Evolutionary conservation across 2,113 vertebrate genomes (phyloP), one percentile per base, ranked within the genome.

Genomic region (Dicaeum eximium): DNA sequence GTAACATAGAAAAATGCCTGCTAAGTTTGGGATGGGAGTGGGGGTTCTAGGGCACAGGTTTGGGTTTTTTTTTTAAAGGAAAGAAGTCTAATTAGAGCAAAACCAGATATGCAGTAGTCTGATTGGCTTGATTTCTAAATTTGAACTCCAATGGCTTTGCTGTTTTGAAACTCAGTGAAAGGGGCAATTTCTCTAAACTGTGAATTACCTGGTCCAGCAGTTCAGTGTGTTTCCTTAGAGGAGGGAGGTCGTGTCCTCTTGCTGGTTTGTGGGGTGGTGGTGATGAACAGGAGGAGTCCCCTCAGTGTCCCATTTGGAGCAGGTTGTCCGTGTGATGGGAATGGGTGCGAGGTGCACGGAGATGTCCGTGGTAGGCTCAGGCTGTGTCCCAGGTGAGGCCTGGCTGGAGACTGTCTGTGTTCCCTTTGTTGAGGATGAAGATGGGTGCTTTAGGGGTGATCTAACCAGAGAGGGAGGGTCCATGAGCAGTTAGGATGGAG

Each of bases 1-100:
- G 82, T 93, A 94, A 62, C 8, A 0, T 20, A 66, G 79, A 86
- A 88, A 90, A 94, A 70, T 8, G 82, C 80, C 86, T 90, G 75
- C 94, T 96, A 90, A 96, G 80, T 96, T 96, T 96, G 95, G 93
- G 93, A 79, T 91, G 64, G 64, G 60, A 79, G 84, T 78, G 73
- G 82, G 92, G 88, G 88, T 93, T 77, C 91, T 90, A 35, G 94
- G 94, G 75, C 90, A 91, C 75, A 92, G 79, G 61, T 89, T 95
- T 75, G 33, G 5, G 28, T 23, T 40, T 74, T 86, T 30, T 64
- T 38, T 15, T 42, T 44, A 33, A 82, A 75, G 79, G 79, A 33
- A 83, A 90, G 62, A 56, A 64, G 25, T 71, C 75, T 91, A 82
- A 95, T 88, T 91, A 77, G 42, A 82, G 71, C 3, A 1, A 91